Evolutionary conservation across 2,797 vertebrate genomes (phyloP).

Genomic region (Champsocephalus esox): DNA sequence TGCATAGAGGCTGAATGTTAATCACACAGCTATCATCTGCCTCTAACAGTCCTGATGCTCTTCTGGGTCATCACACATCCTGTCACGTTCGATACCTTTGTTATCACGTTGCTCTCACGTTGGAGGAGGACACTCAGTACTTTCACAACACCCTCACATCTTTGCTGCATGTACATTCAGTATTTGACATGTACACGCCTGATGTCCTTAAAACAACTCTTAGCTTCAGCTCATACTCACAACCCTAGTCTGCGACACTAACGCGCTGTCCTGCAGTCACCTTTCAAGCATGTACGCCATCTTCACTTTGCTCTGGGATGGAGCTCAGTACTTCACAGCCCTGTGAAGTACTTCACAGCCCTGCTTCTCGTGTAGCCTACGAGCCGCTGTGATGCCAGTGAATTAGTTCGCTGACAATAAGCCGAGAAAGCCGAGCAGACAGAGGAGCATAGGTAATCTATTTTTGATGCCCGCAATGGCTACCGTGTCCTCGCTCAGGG

Average conservation of each 20-base stretch:
- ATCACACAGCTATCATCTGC: no score
- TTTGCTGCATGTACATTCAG: slow-evolving; percentile 7
- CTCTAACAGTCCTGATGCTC: no score
- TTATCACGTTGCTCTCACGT: no score
- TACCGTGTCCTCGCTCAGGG: slow-evolving; percentile 61
- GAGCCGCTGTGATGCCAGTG: slow-evolving; percentile 57
- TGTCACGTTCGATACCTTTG: no score
- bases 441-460: slow-evolving; percentile 74
- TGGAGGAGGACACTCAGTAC: no score
- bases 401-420: slow-evolving; percentile 61
- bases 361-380: slow-evolving; percentile 49
- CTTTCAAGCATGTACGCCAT: slow-evolving; percentile 7
- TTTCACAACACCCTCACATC: not conserved
- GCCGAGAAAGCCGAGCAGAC: slow-evolving; percentile 73
- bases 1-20: no score
- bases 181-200: slow-evolving; percentile 5
- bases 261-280: not conserved
- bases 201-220: not conserved
- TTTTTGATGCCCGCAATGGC: slow-evolving; percentile 78
- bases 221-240: slow-evolving; percentile 9
- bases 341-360: slow-evolving; percentile 28
- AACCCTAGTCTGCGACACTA: not conserved
- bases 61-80: no score
- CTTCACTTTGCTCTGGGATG: slow-evolving; percentile 16
- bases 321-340: slow-evolving; percentile 31